Evolutionary conservation across 1,140 invertebrate species (phyloP), one percentile per base, ranked within the genome.

Genomic region (Lepidurus couesii): DNA sequence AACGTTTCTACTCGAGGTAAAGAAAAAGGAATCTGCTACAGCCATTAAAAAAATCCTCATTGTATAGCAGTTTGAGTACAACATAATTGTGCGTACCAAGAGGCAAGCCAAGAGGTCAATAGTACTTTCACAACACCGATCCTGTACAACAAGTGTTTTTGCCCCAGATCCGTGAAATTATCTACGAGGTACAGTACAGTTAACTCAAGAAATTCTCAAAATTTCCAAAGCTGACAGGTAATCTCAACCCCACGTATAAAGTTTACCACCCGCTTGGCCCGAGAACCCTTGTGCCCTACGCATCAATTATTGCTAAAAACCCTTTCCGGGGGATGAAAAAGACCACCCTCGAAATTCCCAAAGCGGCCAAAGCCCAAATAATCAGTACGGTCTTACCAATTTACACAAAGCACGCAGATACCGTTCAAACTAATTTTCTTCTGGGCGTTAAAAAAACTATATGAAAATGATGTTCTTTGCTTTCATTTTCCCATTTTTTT

Each of bases 241-340:
- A 65, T 65, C 53, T 65, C 53, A 65, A 65, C 53, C 53, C 45
- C 45, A 47, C 21, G 45, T 65, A 65, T 65, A 21, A 65, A 65
- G 16, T 65, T 65, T 65, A 65, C 53, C 53, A 65, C 53, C 53
- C 53, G 53, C 53, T 13, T 16, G 53, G 16, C 53, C 3, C 9
- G 53, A 65, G 21, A 21, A 65, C 16, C 16, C 21, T 65, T 65
- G 6, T 16, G n/a, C 16, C 21, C 53, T 9, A 65, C 53, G 53
- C 13, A 16, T 65, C 53, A 13, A 65, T 65, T 65, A 65, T 65
- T 65, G 53, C 8, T 13, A 7, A n/a, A 65, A 65, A 65, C 53
- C 53, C 53, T 65, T 65, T 65, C 53, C 53, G 53, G 53, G 16
- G 21, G 53, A 65, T 21, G 53, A 65, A 65, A 65, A 65, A 65